Conservation (phyloP, 35 echinoderm and acorn worm genomes). For the Heliocidaris tuberculata region DNA sequence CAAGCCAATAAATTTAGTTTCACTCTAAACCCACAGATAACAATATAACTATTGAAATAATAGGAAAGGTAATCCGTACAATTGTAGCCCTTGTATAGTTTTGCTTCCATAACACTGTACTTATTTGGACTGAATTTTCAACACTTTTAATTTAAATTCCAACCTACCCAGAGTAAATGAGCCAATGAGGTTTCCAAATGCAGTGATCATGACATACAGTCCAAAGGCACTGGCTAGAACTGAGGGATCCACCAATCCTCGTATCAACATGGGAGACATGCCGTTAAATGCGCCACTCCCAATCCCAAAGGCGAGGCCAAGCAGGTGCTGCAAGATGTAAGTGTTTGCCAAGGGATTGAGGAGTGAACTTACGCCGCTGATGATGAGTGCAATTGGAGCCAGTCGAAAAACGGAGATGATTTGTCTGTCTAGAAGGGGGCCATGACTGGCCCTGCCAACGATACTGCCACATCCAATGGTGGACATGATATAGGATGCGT, state of each 20-base stretch:
- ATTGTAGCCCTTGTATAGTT: too few species aligned
- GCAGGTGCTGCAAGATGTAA: not conserved
- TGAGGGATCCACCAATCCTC: constrained; percentile 19
- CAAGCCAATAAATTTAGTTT: too few species aligned
- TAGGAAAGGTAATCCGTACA: too few species aligned
- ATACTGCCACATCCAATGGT: constrained; percentile 58
- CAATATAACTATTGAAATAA: too few species aligned
- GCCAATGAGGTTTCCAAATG: constrained; percentile 57
- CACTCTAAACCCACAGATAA: too few species aligned
- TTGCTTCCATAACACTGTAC: not conserved
- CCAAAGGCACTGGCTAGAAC: constrained; percentile 48
- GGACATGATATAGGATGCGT: constrained; percentile 62
- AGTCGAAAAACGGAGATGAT: constrained; percentile 38
- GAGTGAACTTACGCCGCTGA: constrained; percentile 13
- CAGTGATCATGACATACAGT: constrained; percentile 31
- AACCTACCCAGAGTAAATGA: constrained; percentile 62
- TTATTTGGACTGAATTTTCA: not conserved
- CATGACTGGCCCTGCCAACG: constrained; percentile 42
- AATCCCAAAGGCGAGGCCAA: constrained; percentile 55
- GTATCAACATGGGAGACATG: constrained; percentile 20
- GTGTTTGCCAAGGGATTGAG: constrained; percentile 52
- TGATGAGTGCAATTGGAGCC: constrained; percentile 16
- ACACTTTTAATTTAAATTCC: not conserved
- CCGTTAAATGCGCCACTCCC: constrained; percentile 54
- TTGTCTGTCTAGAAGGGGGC: constrained; percentile 44